Conservation (phyloP, 2,797 vertebrate species). For the Lycodopsis pacificus region DNA sequence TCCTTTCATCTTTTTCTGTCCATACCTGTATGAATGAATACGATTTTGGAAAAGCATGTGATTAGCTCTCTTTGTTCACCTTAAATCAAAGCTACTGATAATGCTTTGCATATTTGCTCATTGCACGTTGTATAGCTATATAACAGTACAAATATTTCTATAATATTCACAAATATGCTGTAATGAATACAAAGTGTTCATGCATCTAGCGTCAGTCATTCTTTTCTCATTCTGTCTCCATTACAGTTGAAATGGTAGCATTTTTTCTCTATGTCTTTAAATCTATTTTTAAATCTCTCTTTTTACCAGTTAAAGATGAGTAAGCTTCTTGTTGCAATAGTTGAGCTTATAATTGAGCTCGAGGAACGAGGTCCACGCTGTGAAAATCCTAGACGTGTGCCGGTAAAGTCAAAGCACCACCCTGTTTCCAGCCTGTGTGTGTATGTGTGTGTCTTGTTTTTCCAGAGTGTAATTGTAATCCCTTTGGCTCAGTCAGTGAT, state of each 20-base stretch:
- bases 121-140: constrained; percentile 53
- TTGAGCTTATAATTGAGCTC: constrained; percentile 36
- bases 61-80: constrained; percentile 50
- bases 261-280: constrained; percentile 64
- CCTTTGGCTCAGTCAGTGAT: constrained; percentile 95
- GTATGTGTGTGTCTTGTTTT: constrained; percentile 92
- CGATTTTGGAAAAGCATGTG: constrained; percentile 64
- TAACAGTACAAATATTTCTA: constrained; percentile 14
- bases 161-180: constrained; percentile 38
- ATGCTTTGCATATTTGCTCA: constrained; percentile 70
- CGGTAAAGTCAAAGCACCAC: constrained; percentile 77
- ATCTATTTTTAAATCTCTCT: constrained; percentile 24
- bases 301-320: constrained; percentile 7
- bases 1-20: constrained; percentile 42
- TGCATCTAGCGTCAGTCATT: constrained; percentile 57
- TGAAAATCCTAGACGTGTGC: constrained; percentile 47
- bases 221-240: constrained; percentile 72
- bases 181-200: constrained; percentile 51
- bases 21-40: constrained; percentile 53
- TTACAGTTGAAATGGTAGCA: constrained; percentile 81
- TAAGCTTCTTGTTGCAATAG: constrained; percentile 24
- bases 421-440: constrained; percentile 85
- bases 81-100: constrained; percentile 64
- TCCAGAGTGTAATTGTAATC: constrained; percentile 99
- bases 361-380: constrained; percentile 41